Evolutionary conservation across 2,888 invertebrate species (phyloP).

Genomic region (Drosophila colorata): DNA sequence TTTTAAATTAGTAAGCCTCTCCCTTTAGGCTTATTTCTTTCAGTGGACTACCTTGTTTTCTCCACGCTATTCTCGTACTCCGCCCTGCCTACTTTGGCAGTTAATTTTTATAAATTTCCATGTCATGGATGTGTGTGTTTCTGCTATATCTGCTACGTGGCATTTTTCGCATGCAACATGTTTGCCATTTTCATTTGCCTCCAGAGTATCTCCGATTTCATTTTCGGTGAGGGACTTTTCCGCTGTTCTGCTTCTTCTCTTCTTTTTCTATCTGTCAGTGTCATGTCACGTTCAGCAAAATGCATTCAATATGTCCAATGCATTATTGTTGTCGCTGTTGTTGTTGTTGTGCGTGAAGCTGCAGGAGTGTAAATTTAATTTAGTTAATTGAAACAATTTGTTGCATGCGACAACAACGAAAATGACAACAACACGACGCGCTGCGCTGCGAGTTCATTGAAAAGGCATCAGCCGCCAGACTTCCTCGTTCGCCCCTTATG

Average conservation of each 20-base stretch:
- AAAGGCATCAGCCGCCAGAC: constrained; percentile 36
- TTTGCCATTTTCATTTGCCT: constrained; percentile 69
- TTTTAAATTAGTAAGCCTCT: not conserved
- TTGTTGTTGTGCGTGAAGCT: constrained; percentile 61
- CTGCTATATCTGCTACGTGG: constrained; percentile 34
- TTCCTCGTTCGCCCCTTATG: constrained; percentile 12
- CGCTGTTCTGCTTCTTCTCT: constrained; percentile 35
- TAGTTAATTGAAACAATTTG: constrained; percentile 85
- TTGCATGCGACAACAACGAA: constrained; percentile 73
- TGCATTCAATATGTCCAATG: constrained; percentile 72
- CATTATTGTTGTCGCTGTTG: constrained; percentile 43
- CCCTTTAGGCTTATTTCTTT: constrained; percentile 9
- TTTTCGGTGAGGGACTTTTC: constrained; percentile 24
- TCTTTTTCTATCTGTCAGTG: constrained; percentile 78
- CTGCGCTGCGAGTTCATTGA: constrained; percentile 55
- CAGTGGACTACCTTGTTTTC: constrained; percentile 25
- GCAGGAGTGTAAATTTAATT: constrained; percentile 84
- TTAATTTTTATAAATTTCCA: constrained; percentile 79
- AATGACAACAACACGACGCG: constrained; percentile 30
- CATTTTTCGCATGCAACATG: constrained; percentile 64
- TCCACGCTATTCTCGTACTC: not conserved
- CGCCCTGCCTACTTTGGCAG: constrained; percentile 58
- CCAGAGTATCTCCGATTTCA: constrained; percentile 48
- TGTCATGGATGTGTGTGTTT: constrained; percentile 56
- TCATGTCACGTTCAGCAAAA: constrained; percentile 79